These are phyloP conservation scores for Eriosoma lanigerum DNA, from an alignment of 1,140 invertebrate species.

Conservation along the genomic window DNA sequence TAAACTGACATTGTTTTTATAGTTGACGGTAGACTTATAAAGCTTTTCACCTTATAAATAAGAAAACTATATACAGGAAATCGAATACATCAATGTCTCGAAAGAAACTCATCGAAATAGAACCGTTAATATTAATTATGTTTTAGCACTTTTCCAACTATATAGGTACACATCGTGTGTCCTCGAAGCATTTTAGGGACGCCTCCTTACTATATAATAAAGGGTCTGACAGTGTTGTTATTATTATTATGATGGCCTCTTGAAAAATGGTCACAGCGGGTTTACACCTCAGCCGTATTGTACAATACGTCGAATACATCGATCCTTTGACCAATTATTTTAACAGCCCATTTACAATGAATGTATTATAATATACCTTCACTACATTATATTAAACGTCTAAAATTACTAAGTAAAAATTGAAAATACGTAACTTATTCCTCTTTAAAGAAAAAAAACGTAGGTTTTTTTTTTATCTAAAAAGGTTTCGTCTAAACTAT, in stretches of 20 bases:
- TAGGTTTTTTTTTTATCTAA: too few relatives aligned
- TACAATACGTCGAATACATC: constrained; percentile 12
- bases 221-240: constrained; percentile 1
- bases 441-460: constrained; percentile 25
- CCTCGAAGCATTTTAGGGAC: constrained; percentile 29
- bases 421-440: constrained; percentile 7
- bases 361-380: too few relatives aligned
- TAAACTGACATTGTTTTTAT: too few relatives aligned
- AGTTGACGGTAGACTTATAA: too few relatives aligned
- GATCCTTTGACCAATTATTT: neutral
- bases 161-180: neutral
- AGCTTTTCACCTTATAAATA: neutral
- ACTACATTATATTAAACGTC: constrained; percentile 1
- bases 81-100: constrained; percentile 39
- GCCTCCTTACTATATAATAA: neutral
- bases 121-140: constrained; percentile 46
- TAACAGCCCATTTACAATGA: constrained; percentile 6
- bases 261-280: constrained; percentile 33
- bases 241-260: constrained; percentile 13
- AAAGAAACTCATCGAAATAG: constrained; percentile 1
- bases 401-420: constrained; percentile 24
- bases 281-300: neutral
- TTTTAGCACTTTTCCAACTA: neutral
- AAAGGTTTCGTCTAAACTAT: too few relatives aligned
- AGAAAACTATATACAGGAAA: constrained; percentile 9